Evolutionary conservation across 2,888 invertebrate species (phyloP), one percentile per base, ranked within the genome.

Genomic region (Cyclophora punctaria): DNA sequence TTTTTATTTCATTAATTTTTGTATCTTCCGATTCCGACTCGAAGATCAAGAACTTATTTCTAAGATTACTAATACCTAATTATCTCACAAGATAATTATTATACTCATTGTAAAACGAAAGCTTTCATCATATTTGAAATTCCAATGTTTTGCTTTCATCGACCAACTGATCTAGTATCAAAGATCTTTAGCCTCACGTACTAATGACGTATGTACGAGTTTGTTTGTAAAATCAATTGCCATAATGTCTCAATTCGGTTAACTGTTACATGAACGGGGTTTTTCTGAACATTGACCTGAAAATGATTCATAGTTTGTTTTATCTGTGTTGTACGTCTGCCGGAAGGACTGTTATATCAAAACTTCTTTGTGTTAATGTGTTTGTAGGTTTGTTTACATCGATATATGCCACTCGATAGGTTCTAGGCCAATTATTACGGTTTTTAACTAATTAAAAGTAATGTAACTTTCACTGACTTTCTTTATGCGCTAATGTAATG

Each of bases 221-320:
- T 73, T 76, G 77, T 84, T 80, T 82, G 80, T 73, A 71, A 67
- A 73, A 77, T 57, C 71, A 76, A 80, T 83, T 80, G 74, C 74
- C 61, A 71, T 80, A 77, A 83, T 76, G 80, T 80, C 72, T 80
- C 71, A 73, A 84, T 83, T 83, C 80, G 67, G 81, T 77, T 80
- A 80, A 83, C 78, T 83, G 84, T 83, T 82, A 83, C 80, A 69
- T 63, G 64, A 60, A 63, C 64, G 68, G 66, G 62, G 66, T 67
- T 69, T 64, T 65, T 70, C 69, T 78, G 76, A 80, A 83, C 79
- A 74, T 71, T 79, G 83, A 78, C 78, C 82, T 82, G 76, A 80
- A 80, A 79, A 70, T 85, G 83, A 85, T 68, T 86, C 85, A 83
- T 62, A 80, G 60, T 71, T 75, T 78, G 20, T 20, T 20, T 71